A percentile compares a stretch with the other conserved stretches of the same genome.
Conservation (phyloP, 2,113 vertebrate genomes). For the Dendrocopos noguchii region DNA sequence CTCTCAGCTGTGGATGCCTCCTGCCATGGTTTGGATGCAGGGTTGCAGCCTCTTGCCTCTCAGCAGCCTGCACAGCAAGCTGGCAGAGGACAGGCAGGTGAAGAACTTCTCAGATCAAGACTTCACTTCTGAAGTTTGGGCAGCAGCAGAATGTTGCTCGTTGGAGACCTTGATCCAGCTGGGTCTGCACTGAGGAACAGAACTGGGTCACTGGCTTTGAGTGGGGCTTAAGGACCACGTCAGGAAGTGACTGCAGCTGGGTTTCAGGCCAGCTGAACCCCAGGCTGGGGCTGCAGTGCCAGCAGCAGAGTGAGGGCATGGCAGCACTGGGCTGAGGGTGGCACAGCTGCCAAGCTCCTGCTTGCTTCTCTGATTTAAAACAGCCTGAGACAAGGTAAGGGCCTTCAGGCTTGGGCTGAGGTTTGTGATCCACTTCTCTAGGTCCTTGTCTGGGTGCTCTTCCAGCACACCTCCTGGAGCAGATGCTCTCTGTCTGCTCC, state of each 20-base stretch:
- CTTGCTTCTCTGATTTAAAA: not conserved
- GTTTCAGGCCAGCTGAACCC: not conserved
- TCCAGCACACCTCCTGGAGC: not conserved
- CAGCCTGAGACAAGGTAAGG: not conserved
- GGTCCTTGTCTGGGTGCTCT: not conserved
- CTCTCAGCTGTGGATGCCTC: not conserved
- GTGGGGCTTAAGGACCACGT: not conserved
- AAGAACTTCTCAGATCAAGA: not conserved
- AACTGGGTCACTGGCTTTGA: not conserved
- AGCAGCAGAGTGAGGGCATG: not conserved
- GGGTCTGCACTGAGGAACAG: not conserved
- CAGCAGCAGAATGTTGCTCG: not conserved
- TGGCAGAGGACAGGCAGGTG: not conserved
- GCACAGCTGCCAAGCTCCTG: not conserved
- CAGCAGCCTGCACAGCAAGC: rapidly evolving
- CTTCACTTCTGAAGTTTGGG: not conserved
- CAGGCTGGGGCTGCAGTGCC: not conserved
- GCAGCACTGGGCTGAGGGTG: not conserved
- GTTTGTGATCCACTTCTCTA: not conserved
- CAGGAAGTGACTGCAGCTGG: not conserved
- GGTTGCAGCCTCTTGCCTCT: not conserved
- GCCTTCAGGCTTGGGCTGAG: not conserved
- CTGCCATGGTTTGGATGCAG: slow-evolving; percentile 14
- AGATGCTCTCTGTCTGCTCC: not conserved
- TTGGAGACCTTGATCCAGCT: not conserved